phyloP scores from a whole-genome alignment of 2,113 vertebrate genomes.

The Acinonyx jubatus region DNA sequence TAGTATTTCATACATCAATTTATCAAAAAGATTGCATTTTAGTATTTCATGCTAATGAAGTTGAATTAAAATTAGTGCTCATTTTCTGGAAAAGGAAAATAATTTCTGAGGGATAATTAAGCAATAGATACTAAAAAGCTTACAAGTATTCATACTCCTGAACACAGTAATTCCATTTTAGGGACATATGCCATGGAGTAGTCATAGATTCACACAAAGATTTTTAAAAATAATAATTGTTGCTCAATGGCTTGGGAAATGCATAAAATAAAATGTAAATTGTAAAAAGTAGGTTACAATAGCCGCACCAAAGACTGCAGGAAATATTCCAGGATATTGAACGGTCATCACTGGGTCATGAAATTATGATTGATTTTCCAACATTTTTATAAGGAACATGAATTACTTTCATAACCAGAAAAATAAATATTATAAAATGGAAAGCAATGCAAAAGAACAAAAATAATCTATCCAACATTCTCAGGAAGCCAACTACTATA shows the following conservation, averaged over 20 bases:
- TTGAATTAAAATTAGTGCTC: conserved; percentile 6
- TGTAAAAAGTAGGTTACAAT: background rate
- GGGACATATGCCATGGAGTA: background rate
- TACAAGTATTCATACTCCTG: background rate
- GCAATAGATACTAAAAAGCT: background rate
- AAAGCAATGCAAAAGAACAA: background rate
- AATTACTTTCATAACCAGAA: background rate
- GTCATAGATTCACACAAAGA: background rate
- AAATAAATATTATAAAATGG: background rate
- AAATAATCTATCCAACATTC: background rate
- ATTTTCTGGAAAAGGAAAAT: conserved; percentile 44
- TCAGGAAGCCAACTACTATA: background rate
- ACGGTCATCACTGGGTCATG: background rate
- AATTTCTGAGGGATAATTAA: background rate
- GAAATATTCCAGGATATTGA: background rate
- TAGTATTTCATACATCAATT: background rate
- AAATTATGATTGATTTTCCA: background rate
- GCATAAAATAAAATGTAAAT: background rate
- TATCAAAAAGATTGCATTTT: background rate
- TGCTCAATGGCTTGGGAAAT: background rate
- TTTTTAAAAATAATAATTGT: background rate
- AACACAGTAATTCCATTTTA: background rate
- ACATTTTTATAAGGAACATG: background rate
- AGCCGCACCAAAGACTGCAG: background rate
- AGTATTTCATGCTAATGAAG: background rate